Base-by-base conservation (phyloP, 2,888 invertebrate genomes). In the Sisyra nigra region DNA sequence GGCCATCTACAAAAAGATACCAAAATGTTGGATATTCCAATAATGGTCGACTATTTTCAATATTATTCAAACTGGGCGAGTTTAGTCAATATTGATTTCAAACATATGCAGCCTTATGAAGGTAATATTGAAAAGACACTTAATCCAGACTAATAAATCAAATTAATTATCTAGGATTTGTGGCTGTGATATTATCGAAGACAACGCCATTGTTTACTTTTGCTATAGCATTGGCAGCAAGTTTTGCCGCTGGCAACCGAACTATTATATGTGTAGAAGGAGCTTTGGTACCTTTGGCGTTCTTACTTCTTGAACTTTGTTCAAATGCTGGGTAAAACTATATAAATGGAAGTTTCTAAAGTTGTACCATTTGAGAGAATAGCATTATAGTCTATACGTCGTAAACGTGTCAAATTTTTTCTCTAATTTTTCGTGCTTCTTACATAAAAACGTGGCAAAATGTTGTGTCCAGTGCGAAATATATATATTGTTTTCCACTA, bases 231-330 rank as follows among this genome's bases (percentile, higher is more conserved):
- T 53, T 69, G 10, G 65, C 62, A 38, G 65, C 69, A 29, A 65
- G 66, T 15, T 52, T 71, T 42, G 68, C 69, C 14, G 62, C 63
- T 54, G 69, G 69, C 14, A 66, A 65, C 52, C 60, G 62, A 30
- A 59, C 69, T 11, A 54, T 66, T 10, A 52, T 70, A n/a, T 62
- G 65, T 47, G 62, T 65, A 10, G 62, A 62, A 14, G 55, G 61
- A 2, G 57, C 59, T 49, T 59, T 67, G 3, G 54, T 62, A 14
- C 55, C 65, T 11, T 54, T 62, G 41, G 61, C 62, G 6, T 53
- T 61, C 32, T 56, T 68, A 38, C 54, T 71, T 45, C 60, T 63
- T 36, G 65, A 69, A 46, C 54, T 70, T 14, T 66, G 66, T 49
- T 53, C 55, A 40, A 60, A 65, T 54, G 65, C 65, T 30, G 70